Evolutionary conservation across 1,140 invertebrate genomes (phyloP).

Genomic region (Drosophila ironensis): DNA sequence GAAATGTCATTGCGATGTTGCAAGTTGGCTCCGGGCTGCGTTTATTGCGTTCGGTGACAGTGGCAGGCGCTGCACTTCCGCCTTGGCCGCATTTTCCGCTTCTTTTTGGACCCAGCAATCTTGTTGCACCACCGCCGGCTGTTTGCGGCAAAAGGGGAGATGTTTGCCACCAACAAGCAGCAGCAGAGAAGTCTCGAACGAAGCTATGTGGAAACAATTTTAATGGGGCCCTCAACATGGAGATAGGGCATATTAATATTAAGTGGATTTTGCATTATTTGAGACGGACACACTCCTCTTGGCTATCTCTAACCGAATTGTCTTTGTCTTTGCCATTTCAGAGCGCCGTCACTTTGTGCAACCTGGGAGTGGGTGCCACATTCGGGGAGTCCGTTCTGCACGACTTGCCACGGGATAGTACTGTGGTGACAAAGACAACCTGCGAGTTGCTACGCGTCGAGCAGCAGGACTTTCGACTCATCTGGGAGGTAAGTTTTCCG

Average conservation of each 20-base stretch:
- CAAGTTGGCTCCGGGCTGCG: not conserved
- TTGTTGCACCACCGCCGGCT: too few relatives aligned
- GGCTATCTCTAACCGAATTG: not conserved
- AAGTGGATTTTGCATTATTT: too few relatives aligned
- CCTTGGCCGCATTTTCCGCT: slow-evolving; percentile 12
- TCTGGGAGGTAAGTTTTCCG: slow-evolving; percentile 87
- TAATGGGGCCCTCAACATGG: too few relatives aligned
- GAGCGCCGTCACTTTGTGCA: slow-evolving; percentile 86
- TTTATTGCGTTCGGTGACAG: slow-evolving; percentile 14
- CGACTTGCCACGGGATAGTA: slow-evolving; percentile 87
- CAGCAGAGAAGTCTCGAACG: too few relatives aligned
- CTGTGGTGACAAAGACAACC: slow-evolving; percentile 88
- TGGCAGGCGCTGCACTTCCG: not conserved
- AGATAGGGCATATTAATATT: too few relatives aligned
- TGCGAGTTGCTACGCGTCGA: slow-evolving; percentile 89
- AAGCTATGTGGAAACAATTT: too few relatives aligned
- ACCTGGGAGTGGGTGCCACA: slow-evolving; percentile 88
- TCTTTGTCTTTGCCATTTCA: slow-evolving; percentile 70
- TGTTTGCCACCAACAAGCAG: too few relatives aligned
- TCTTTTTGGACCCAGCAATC: too few relatives aligned
- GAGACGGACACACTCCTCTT: not conserved
- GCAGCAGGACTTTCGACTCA: slow-evolving; percentile 88
- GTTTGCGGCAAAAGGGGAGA: too few relatives aligned
- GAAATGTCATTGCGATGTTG: slow-evolving; percentile 68
- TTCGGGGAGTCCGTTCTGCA: slow-evolving; percentile 90